phyloP scores from a whole-genome alignment of 2,113 vertebrate species.

The Xiphophorus couchianus region DNA sequence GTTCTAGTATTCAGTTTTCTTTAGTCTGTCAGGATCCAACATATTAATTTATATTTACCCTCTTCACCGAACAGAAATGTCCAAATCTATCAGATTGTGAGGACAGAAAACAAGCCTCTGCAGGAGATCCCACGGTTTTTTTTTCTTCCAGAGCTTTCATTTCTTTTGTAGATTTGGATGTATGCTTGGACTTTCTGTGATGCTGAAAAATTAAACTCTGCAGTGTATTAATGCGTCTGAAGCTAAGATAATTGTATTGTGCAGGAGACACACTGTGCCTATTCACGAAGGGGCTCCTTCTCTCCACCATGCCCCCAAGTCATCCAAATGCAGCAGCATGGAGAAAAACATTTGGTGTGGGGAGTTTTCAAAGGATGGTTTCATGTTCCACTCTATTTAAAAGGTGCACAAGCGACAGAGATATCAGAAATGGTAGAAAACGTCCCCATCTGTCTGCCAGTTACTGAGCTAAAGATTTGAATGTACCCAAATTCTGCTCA shows the following conservation, averaged over 20 bases:
- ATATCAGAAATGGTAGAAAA: background rate
- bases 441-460: background rate
- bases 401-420: constrained; percentile 50
- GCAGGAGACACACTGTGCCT: background rate
- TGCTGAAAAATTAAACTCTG: background rate
- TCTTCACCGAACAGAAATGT: background rate
- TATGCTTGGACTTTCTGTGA: background rate
- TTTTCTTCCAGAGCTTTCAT: background rate
- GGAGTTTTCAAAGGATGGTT: constrained; percentile 30
- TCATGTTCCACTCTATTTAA: constrained; percentile 58
- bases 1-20: background rate
- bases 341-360: constrained; percentile 33
- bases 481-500: background rate
- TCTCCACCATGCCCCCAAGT: background rate
- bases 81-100: background rate
- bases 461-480: background rate
- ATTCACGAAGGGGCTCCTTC: background rate
- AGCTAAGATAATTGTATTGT: background rate
- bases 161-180: background rate
- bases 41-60: background rate
- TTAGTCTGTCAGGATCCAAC: background rate
- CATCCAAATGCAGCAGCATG: constrained; percentile 5
- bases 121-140: background rate
- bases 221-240: background rate
- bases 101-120: background rate